Conservation (phyloP, 2,797 vertebrate species). For the Ctenosaura bakeri region DNA sequence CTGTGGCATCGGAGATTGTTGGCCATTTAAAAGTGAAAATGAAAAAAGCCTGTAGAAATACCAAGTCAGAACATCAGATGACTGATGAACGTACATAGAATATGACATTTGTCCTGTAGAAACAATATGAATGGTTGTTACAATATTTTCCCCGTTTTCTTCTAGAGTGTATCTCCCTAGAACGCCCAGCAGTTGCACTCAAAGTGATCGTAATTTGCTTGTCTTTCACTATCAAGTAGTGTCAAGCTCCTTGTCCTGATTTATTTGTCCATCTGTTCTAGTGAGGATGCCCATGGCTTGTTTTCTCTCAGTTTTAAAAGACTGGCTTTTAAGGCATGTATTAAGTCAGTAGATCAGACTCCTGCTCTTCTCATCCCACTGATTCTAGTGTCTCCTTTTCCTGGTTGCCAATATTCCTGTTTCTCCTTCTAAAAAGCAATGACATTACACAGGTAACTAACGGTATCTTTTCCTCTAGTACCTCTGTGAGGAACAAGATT, state of each 20-base stretch:
- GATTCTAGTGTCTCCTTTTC: not conserved
- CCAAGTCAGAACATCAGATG: no score
- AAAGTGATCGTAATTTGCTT: not conserved
- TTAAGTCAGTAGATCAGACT: no score
- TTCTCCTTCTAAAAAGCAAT: slow-evolving; percentile 19
- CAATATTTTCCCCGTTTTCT: no score
- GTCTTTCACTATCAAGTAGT: slow-evolving; percentile 23
- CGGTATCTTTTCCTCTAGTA: not conserved
- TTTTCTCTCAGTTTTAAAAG: slow-evolving; percentile 1
- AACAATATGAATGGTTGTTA: no score
- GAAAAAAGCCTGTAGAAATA: no score
- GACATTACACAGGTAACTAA: no score
- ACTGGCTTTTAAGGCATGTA: not conserved
- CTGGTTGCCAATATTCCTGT: slow-evolving; percentile 25
- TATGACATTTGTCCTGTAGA: no score
- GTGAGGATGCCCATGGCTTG: not conserved
- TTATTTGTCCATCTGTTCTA: not conserved
- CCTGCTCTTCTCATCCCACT: no score
- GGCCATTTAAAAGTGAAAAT: no score
- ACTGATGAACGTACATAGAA: no score
- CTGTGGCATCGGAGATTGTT: no score
- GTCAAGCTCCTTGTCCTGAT: slow-evolving; percentile 37
- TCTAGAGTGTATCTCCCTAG: no score
- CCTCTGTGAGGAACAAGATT: not conserved
- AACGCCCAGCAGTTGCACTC: not conserved